These are phyloP conservation scores for Eurystomus glaucurus DNA, from an alignment of 2,797 vertebrate species.

Conservation along the genomic window DNA sequence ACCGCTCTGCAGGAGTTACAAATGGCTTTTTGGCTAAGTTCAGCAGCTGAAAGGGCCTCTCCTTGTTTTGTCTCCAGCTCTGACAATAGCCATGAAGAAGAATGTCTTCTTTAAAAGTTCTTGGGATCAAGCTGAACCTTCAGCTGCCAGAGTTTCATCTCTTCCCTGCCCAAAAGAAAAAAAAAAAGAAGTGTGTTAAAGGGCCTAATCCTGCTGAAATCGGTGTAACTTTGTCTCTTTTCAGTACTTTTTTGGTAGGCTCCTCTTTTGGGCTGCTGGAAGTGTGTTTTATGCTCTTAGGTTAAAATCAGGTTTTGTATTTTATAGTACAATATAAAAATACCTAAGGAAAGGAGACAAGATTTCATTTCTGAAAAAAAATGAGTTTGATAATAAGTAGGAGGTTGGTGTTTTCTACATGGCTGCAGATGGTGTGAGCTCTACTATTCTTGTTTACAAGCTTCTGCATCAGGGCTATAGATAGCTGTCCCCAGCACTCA, in stretches of 20 bases:
- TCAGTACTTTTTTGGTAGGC: not conserved
- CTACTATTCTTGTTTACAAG: not conserved
- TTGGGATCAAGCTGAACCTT: constrained; percentile 71
- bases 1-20: constrained; percentile 63
- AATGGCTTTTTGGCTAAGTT: constrained; percentile 76
- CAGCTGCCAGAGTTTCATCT: not conserved
- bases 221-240: not conserved
- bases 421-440: not conserved
- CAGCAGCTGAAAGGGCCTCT: constrained; percentile 68
- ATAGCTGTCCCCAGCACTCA: not conserved
- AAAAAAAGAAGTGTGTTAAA: not conserved
- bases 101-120: constrained; percentile 77
- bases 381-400: not conserved
- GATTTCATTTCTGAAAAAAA: not conserved
- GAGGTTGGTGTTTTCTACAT: not conserved
- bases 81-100: constrained; percentile 71
- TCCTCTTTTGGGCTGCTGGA: not conserved
- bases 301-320: not conserved
- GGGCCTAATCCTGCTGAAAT: constrained; percentile 36
- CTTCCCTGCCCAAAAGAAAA: not conserved
- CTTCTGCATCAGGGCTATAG: not conserved
- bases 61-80: constrained; percentile 67
- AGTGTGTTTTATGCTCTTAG: not conserved
- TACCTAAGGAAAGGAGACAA: not conserved
- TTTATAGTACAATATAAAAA: not conserved